phyloP scores from a whole-genome alignment of 2,888 invertebrate genomes.

The Lysandra coridon region DNA sequence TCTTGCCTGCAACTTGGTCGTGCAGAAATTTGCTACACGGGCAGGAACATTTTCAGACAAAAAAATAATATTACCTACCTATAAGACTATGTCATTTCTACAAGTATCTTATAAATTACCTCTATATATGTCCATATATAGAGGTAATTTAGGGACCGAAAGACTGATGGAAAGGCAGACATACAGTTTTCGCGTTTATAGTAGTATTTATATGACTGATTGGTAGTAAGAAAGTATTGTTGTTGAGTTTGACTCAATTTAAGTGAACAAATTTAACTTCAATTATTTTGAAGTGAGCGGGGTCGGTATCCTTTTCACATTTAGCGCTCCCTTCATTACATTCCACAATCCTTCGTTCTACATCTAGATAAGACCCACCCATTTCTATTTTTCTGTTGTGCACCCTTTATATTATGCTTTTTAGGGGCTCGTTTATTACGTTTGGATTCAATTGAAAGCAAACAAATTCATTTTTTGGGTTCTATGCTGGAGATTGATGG shows the following conservation, averaged over 20 bases:
- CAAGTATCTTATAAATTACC: too few species aligned
- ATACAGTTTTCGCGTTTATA: too few species aligned
- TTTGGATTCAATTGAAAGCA: conserved; percentile 72
- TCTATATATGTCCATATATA: too few species aligned
- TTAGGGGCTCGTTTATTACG: conserved; percentile 71
- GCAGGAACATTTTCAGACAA: too few species aligned
- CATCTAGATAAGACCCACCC: conserved; percentile 75
- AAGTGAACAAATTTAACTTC: conserved; percentile 79
- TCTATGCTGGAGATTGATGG: conserved; percentile 64
- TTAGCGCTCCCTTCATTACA: conserved; percentile 75
- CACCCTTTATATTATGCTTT: conserved; percentile 60
- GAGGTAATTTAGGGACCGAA: too few species aligned
- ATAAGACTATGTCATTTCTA: too few species aligned
- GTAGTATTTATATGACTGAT: too few species aligned
- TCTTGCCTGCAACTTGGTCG: too few species aligned
- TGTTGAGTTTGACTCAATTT: conserved; percentile 55
- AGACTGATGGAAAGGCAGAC: too few species aligned
- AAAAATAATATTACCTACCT: too few species aligned
- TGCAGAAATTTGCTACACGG: too few species aligned
- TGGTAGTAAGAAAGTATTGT: too few species aligned
- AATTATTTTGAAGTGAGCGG: conserved; percentile 77
- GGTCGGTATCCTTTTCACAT: conserved; percentile 73
- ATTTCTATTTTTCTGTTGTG: conserved; percentile 66
- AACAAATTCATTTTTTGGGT: conserved; percentile 71
- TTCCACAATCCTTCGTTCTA: conserved; percentile 72